Conservation (phyloP, 2,113 vertebrate species). For the Bombycilla garrulus region DNA sequence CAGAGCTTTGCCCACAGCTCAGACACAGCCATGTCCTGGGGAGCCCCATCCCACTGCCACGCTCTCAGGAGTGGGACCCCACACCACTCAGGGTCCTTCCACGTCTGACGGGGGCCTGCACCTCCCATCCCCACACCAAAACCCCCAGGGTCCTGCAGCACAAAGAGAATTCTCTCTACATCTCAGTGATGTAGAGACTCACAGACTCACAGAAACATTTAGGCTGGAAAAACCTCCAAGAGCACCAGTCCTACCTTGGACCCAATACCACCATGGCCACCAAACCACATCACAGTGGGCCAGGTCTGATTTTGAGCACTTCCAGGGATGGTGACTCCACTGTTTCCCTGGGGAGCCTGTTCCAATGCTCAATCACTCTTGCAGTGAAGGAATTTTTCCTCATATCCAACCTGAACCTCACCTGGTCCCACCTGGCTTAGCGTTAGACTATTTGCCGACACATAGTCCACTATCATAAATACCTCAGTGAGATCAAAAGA, state of each 20-base stretch:
- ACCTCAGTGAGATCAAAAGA: constrained; percentile 34
- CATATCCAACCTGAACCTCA: neutral
- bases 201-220: neutral
- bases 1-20: neutral
- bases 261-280: neutral
- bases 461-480: constrained; percentile 42
- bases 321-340: neutral
- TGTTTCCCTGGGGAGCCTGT: neutral
- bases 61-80: neutral
- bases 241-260: neutral
- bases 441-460: neutral
- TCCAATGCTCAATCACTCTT: neutral
- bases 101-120: neutral
- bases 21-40: neutral
- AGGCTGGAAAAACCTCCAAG: neutral
- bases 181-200: neutral
- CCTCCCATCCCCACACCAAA: neutral
- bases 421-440: neutral
- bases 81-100: neutral
- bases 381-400: neutral
- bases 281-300: neutral
- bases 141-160: neutral
- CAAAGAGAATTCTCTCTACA: neutral
- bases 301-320: neutral
- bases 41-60: neutral